A percentile compares a stretch with the other conserved stretches of the same genome.
phyloP scores from a whole-genome alignment of 2,797 vertebrate genomes.

The Babyrousa celebensis region DNA sequence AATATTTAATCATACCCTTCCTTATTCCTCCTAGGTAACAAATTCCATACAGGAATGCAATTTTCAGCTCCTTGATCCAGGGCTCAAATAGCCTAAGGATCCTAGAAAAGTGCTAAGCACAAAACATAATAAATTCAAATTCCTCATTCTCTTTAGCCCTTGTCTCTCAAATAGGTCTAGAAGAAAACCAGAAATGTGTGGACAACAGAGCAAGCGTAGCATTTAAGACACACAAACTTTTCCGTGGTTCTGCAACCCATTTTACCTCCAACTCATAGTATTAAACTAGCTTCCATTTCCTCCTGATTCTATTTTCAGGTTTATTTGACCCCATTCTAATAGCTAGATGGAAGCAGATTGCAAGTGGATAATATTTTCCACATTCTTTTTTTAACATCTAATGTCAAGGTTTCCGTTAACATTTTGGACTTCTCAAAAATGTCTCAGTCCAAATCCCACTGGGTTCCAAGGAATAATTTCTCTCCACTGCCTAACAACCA shows the following conservation, averaged over 20 bases:
- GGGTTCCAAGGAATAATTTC: slow-evolving; percentile 74
- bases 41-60: neutral
- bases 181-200: neutral
- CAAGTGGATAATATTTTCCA: slow-evolving; percentile 79
- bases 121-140: neutral
- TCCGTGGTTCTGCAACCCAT: slow-evolving; percentile 53
- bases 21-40: neutral
- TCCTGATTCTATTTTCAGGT: slow-evolving; percentile 69
- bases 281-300: slow-evolving; percentile 33
- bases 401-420: slow-evolving; percentile 78
- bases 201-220: neutral
- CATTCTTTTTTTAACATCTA: slow-evolving; percentile 67
- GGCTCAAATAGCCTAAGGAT: slow-evolving; percentile 30
- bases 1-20: neutral
- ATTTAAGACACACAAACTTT: slow-evolving; percentile 34
- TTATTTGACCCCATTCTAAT: slow-evolving; percentile 70
- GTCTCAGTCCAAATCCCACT: slow-evolving; percentile 71
- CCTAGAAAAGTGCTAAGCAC: slow-evolving; percentile 48
- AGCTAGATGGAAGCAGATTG: slow-evolving; percentile 71
- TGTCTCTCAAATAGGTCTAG: slow-evolving; percentile 43
- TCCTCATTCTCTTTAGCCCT: neutral
- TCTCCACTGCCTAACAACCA: slow-evolving; percentile 66
- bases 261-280: slow-evolving; percentile 52
- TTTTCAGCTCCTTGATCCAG: neutral
- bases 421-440: slow-evolving; percentile 78